phyloP scores from a whole-genome alignment of 1,140 invertebrate species.

The Thrips palmi region DNA sequence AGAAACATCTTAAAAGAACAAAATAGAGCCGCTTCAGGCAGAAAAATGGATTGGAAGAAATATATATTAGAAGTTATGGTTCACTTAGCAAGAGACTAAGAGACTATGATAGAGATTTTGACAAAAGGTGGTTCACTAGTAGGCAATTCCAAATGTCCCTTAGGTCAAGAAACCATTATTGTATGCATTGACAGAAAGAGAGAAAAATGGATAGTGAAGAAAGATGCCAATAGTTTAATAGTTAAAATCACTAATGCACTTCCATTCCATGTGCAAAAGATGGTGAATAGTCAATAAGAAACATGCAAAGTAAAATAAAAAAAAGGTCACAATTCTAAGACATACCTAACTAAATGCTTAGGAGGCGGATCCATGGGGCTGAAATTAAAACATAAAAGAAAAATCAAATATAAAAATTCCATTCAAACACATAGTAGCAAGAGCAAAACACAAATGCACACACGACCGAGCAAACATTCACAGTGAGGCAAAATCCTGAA shows the following conservation, averaged over 20 bases:
- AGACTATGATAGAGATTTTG: too few species aligned
- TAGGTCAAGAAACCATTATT: slow-evolving; percentile 1
- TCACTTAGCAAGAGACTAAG: too few species aligned
- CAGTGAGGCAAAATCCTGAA: too few species aligned
- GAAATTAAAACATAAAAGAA: slow-evolving; percentile 31
- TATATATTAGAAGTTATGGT: too few species aligned
- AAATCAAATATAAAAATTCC: slow-evolving; percentile 10
- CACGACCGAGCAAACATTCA: too few species aligned
- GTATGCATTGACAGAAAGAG: neutral
- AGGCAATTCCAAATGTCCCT: too few species aligned
- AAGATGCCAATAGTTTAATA: slow-evolving; percentile 1
- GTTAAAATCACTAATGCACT: slow-evolving; percentile 4
- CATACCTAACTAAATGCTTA: slow-evolving; percentile 39
- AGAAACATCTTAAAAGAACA: too few species aligned
- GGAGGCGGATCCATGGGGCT: slow-evolving; percentile 38
- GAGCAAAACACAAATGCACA: too few species aligned
- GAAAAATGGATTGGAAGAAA: too few species aligned
- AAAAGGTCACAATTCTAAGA: slow-evolving; percentile 14
- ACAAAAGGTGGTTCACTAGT: too few species aligned
- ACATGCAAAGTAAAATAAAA: slow-evolving; percentile 15
- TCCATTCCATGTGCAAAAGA: neutral
- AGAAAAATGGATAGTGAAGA: neutral
- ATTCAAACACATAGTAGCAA: slow-evolving; percentile 9
- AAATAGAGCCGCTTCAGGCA: too few species aligned
- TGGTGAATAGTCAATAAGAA: slow-evolving; percentile 14